Conservation (phyloP, 2,797 vertebrate genomes). For the Sebastes hopkinsi region DNA sequence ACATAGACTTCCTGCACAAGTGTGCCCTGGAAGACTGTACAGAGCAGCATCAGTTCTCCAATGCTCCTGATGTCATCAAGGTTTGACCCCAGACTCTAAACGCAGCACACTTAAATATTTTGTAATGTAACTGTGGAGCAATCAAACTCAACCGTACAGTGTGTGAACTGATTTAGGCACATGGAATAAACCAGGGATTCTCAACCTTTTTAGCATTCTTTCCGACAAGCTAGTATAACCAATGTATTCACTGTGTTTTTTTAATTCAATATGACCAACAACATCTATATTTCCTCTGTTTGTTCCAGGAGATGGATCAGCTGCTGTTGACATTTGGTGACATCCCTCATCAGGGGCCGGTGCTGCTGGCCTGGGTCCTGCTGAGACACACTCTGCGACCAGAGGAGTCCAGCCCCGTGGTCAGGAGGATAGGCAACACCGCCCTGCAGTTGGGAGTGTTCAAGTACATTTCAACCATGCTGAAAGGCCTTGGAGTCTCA, state of each 20-base stretch:
- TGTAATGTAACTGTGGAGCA: not conserved
- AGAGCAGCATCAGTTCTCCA: conserved; percentile 92
- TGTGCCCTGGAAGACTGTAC: conserved; percentile 92
- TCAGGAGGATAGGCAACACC: conserved; percentile 90
- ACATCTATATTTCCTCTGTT: not conserved
- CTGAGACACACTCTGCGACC: conserved; percentile 92
- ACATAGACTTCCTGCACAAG: conserved; percentile 95
- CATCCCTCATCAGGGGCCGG: conserved; percentile 90
- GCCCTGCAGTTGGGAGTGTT: conserved; percentile 94
- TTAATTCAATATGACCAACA: not conserved
- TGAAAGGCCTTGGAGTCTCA: conserved; percentile 87
- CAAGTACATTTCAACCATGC: conserved; percentile 91
- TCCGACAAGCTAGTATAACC: no score
- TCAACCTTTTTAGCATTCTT: no score
- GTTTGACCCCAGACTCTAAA: conserved; percentile 66
- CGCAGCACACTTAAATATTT: not conserved
- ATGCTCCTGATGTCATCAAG: conserved; percentile 85
- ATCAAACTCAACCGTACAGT: not conserved
- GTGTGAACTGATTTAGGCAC: not conserved
- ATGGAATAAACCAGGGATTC: no score
- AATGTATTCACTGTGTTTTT: accelerated
- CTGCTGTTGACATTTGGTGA: conserved; percentile 93
- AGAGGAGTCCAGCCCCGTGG: conserved; percentile 84
- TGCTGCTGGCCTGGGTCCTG: conserved; percentile 95
- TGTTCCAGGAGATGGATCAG: conserved; percentile 91